Evolutionary conservation across 2,797 vertebrate genomes (phyloP), one percentile per base, ranked within the genome.

Genomic region (Tarsius wallacei): DNA sequence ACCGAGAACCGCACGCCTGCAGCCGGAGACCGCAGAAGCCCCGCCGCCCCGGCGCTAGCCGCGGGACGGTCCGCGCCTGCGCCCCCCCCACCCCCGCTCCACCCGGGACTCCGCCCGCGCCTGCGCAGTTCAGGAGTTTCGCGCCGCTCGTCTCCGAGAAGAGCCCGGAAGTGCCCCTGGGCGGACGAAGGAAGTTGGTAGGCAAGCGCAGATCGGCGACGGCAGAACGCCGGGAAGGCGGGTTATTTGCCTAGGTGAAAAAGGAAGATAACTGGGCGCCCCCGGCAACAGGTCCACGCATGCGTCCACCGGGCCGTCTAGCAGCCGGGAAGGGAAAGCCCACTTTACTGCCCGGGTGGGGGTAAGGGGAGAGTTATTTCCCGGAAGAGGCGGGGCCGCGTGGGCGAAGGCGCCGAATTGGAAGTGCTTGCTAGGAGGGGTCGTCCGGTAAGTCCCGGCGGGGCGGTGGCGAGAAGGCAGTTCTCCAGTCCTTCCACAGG

Each of bases 11-110:
- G 61, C 73, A 66, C 55, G 90, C 92, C 71, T 0, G 22, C 78
- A 0, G 9, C 42, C 1, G 9, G 14, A 49, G 53, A 47, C 86
- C 5, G 24, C 6, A 68, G 5, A 4, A 68, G 36, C 55, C 53
- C 57, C 1, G 21, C 73, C 1, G 47, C 68, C 57, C 71, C 6
- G 51, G 47, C 73, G 73, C 94, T 82, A 82, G 70, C 78, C 85
- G 64, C 68, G 1, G 93, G 82, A 76, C 80, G 0, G 19, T 96
- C 73, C 73, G 97, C 97, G 97, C 97, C 94, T 97, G 98, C 97
- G 98, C 97, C 96, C 87, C 86, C 53, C 94, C 97, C 84, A 73
- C 66, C 59, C 71, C 6, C 53, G 66, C 77, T 2, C 21, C 66
- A 42, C 24, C 77, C 15, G 47, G 78, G 90, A 70, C 87, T 71